Base-by-base conservation (phyloP, 2,113 vertebrate species). In the Aleadryas rufinucha region DNA sequence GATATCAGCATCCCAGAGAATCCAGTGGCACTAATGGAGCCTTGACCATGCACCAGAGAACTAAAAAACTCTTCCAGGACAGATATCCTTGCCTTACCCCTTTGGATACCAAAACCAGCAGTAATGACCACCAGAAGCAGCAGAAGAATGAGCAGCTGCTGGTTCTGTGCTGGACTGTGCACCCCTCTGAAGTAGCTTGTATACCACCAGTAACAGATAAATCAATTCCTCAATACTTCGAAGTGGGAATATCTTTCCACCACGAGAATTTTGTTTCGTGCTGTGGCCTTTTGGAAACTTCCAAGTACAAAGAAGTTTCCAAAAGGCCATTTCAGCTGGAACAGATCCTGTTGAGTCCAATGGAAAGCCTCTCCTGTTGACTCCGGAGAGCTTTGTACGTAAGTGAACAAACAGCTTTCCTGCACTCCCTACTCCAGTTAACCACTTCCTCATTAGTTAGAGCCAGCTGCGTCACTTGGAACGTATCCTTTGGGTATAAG, bases 381-480 rank as follows among this genome's bases (percentile, higher is more conserved):
- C 56, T 92, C 21, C 13, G 7, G 68, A 65, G 68, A 80, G 80
- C 80, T 84, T 16, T 71, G 75, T 42, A 61, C 13, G 33, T 75
- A 92, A 86, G 60, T 9, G 84, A 87, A 59, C 80, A 90, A 81
- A 71, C 16, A 90, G 80, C 72, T 84, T 83, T 77, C 37, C 89
- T 96, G 89, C 71, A 33, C 91, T 94, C 83, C 86, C 90, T 31
- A 5, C 68, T 78, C 83, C 80, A 23, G 47, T 70, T 59, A 94
- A 97, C 95, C 92, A 92, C 95, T 95, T 97, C 96, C 96, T 95
- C 88, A 66, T 85, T 65, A 95, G 66, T 0, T 2, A 1, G 45
- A 93, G 93, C 88, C 90, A 94, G 92, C 76, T 96, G 96, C 92
- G 87, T 96, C 93, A 96, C 89, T 81, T 60, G 82, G 85, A 94